Evolutionary conservation across 2,888 invertebrate species (phyloP), one percentile per base, ranked within the genome.

Genomic region (Drosophila pegasa): DNA sequence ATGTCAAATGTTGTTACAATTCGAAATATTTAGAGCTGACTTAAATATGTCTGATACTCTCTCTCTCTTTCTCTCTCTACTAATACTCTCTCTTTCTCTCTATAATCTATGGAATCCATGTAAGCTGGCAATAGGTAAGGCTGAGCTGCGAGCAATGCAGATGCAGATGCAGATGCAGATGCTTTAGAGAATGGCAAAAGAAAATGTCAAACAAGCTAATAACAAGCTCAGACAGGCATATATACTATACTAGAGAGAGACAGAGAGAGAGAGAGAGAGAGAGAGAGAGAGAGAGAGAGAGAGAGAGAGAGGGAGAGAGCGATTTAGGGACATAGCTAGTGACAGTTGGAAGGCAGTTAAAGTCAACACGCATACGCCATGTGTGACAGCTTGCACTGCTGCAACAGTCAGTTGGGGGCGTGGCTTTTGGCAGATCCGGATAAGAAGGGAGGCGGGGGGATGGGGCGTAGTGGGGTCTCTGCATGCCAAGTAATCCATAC

Each of bases 151-250:
- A 25, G 50, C 35, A 51, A 16, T 45, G 18, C 41, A 35, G 33
- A 48, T 33, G 22, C 48, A 48, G 20, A 31, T 48, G 31, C 20
- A 48, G 33, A 33, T 48, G 41, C 41, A 55, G 51, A 43, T 58
- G 58, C 56, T 72, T 66, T 51, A 35, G 56, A 62, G 78, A 58
- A 72, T 72, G 54, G 55, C 51, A 41, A 41, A 56, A 52, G 56
- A 56, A 65, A 61, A 73, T 78, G 75, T 74, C 60, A 56, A 70
- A 74, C 78, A 78, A 70, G 70, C 66, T 74, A 78, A 78, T 74
- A 76, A 76, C 78, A 76, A 61, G 60, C 40, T 68, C 38, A 33
- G 22, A 48, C 27, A 57, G 2, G 12, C 14, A 14, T n/a, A n/a
- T n/a, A n/a, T n/a, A n/a, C n/a, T n/a, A n/a, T n/a, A n/a, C n/a